Evolutionary conservation across 2,888 invertebrate species (phyloP).

Genomic region (Schrankia costaestrigalis): DNA sequence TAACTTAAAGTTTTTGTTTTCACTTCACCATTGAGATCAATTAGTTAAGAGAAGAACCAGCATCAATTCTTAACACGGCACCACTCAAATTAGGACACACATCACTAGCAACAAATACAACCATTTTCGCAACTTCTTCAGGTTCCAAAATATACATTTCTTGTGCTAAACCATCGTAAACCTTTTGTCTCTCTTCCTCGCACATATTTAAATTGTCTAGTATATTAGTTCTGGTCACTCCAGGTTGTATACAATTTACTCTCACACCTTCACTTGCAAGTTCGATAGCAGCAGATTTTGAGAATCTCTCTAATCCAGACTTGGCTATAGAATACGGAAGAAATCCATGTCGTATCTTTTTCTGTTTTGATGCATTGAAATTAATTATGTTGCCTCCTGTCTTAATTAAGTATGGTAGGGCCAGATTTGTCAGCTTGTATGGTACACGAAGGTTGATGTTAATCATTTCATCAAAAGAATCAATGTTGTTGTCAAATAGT

Average conservation of each 20-base stretch:
- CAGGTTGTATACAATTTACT: slow-evolving; percentile 46
- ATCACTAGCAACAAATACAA: slow-evolving; percentile 48
- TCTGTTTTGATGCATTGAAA: slow-evolving; percentile 91
- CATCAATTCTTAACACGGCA: slow-evolving; percentile 39
- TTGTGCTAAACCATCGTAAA: slow-evolving; percentile 27
- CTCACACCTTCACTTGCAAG: slow-evolving; percentile 40
- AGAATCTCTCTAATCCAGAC: slow-evolving; percentile 43
- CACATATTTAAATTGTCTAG: slow-evolving; percentile 36
- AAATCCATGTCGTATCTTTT: slow-evolving; percentile 49
- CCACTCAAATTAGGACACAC: slow-evolving; percentile 49
- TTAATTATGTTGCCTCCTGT: slow-evolving; percentile 92
- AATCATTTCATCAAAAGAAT: slow-evolving; percentile 90
- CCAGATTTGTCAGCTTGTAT: slow-evolving; percentile 87
- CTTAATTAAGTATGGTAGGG: slow-evolving; percentile 87
- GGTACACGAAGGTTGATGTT: slow-evolving; percentile 89
- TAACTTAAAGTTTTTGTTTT: too few species aligned
- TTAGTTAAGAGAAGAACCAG: slow-evolving; percentile 27
- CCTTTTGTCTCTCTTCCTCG: slow-evolving; percentile 32
- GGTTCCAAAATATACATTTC: slow-evolving; percentile 41
- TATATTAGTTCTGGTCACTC: slow-evolving; percentile 41
- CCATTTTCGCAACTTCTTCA: slow-evolving; percentile 49
- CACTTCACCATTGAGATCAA: too few species aligned
- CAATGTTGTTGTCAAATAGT: slow-evolving; percentile 87
- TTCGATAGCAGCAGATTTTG: slow-evolving; percentile 45
- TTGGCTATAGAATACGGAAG: slow-evolving; percentile 41